Percentiles rank a stretch among this genome's conserved stretches.
Conservation (phyloP, 2,797 vertebrate species). For the Oceanodroma leucorhoa region DNA sequence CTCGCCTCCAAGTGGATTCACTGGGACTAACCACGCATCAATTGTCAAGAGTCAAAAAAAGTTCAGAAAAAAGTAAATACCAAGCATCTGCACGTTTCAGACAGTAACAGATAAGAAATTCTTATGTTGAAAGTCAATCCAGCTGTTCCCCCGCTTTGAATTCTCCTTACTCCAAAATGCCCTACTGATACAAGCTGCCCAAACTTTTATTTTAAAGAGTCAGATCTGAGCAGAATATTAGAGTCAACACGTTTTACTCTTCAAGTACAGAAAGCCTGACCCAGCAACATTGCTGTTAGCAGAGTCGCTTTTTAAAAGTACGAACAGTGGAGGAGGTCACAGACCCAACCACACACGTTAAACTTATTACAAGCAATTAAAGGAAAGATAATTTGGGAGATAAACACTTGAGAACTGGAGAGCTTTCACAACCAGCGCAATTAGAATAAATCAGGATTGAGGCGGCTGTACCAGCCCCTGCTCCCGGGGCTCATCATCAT, state of each 20-base stretch:
- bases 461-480: neutral
- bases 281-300: neutral
- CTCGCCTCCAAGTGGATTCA: neutral
- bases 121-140: neutral
- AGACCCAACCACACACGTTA: slow-evolving; percentile 22
- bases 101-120: neutral
- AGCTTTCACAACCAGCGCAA: slow-evolving; percentile 24
- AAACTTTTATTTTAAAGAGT: neutral
- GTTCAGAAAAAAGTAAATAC: neutral
- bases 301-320: neutral
- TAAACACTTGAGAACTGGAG: slow-evolving; percentile 38
- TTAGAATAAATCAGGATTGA: neutral
- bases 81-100: neutral
- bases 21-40: neutral
- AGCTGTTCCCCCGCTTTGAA: neutral
- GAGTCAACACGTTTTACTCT: neutral
- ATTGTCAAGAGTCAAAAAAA: neutral
- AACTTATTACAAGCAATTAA: slow-evolving; percentile 28
- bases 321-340: neutral
- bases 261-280: neutral
- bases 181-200: neutral
- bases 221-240: neutral
- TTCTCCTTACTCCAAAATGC: neutral
- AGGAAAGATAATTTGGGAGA: slow-evolving; percentile 41
- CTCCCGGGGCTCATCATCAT: neutral